These are phyloP conservation scores for Microplitis deprimator DNA, from an alignment of 2,888 invertebrate species.

Conservation along the genomic window DNA sequence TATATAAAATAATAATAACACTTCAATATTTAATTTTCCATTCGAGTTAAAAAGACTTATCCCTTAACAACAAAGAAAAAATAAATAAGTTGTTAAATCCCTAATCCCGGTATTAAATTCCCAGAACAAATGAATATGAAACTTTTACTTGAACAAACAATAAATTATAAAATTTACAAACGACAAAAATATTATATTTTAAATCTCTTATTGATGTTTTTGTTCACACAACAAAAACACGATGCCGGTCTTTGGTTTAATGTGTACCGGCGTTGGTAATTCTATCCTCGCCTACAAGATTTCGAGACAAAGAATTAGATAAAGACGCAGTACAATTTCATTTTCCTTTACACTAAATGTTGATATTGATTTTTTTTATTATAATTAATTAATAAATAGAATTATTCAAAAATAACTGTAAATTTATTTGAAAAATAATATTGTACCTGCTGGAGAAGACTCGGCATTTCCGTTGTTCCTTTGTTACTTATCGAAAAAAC, in stretches of 20 bases:
- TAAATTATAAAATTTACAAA: background rate
- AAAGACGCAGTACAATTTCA: background rate
- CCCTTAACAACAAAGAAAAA: background rate
- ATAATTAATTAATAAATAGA: background rate
- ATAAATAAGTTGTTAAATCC: background rate
- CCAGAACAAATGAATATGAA: slow-evolving; percentile 31
- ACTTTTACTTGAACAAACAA: background rate
- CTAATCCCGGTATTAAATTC: background rate
- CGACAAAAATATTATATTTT: background rate
- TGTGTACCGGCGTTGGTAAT: background rate
- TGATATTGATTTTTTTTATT: background rate
- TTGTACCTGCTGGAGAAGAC: slow-evolving; percentile 63
- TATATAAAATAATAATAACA: no score
- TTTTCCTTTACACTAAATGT: background rate
- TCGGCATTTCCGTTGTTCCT: slow-evolving; percentile 55
- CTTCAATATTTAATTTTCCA: background rate
- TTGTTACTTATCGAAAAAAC: slow-evolving; percentile 17
- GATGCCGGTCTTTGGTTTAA: background rate
- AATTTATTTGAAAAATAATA: background rate
- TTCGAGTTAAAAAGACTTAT: background rate
- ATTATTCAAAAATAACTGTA: background rate
- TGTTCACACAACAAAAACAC: background rate
- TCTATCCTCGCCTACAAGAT: background rate
- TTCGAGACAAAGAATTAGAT: background rate
- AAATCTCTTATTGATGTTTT: background rate